Conservation (phyloP, 2,888 invertebrate species). For the Tetramorium bicarinatum region DNA sequence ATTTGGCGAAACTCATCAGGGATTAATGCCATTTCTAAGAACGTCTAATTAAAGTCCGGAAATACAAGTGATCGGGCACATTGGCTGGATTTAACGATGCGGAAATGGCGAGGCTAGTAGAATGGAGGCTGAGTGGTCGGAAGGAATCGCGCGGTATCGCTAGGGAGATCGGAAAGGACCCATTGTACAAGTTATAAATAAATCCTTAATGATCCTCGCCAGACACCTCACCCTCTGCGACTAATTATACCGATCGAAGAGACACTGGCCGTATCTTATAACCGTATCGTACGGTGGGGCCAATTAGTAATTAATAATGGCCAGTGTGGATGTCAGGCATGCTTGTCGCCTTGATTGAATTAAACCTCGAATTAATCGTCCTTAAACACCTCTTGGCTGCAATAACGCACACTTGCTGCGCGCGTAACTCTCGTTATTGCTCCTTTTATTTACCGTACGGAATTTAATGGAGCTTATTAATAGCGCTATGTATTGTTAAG, state of each 20-base stretch:
- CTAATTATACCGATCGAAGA: conserved; percentile 76
- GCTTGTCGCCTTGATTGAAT: conserved; percentile 76
- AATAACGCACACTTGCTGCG: conserved; percentile 22
- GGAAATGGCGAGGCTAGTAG: conserved; percentile 58
- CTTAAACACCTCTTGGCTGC: conserved; percentile 60
- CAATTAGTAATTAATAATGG: conserved; percentile 82
- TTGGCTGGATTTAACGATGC: conserved; percentile 68
- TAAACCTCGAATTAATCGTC: conserved; percentile 70
- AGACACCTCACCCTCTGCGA: conserved; percentile 62
- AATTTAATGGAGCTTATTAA: not conserved
- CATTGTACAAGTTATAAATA: conserved; percentile 82
- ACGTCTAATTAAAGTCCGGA: conserved; percentile 73
- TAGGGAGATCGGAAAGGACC: conserved; percentile 74
- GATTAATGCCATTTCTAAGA: conserved; percentile 62
- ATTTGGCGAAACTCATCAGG: not conserved
- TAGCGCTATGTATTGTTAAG: not conserved
- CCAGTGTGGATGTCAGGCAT: conserved; percentile 64
- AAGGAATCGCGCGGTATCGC: conserved; percentile 74
- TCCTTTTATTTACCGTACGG: not conserved
- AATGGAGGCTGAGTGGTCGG: conserved; percentile 16
- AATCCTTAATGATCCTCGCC: conserved; percentile 80
- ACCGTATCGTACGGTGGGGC: conserved; percentile 63
- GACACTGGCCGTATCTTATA: conserved; percentile 73
- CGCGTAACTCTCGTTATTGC: not conserved
- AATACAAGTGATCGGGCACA: conserved; percentile 62